Evolutionary conservation across 2,888 invertebrate species (phyloP), one percentile per base, ranked within the genome.

Genomic region (Dorcus hopei): DNA sequence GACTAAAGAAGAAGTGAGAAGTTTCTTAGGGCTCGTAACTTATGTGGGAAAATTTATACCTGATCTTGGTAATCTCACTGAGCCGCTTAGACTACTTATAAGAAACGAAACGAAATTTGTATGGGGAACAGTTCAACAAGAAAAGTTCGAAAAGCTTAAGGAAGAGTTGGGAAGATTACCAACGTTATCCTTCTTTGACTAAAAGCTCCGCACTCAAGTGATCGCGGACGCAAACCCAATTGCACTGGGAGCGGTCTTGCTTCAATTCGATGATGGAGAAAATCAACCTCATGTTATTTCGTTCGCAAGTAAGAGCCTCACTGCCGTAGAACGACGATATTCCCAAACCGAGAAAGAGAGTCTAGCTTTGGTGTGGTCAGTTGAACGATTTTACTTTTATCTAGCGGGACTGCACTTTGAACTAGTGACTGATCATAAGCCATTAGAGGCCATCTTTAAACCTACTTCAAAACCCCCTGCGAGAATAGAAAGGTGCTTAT

Each of bases 361-460:
- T 7, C 65, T 78, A n/a, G 73, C 74, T 3, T 61, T 78, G 19
- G 69, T 79, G 5, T 79, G 71, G 68, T 77, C 74, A 57, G 72
- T 56, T 74, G 76, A 69, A 54, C 59, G 60, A 41, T 67, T 69
- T 38, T 53, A 65, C 38, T 60, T 62, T 39, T 68, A 69, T 50
- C 51, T 69, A 45, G 62, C 58, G 49, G 64, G 67, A 9, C 58
- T 55, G 52, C 50, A 62, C 19, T 68, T 69, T 49, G 65, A 69
- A 47, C 49, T 69, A 26, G 48, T 69, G 9, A 70, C 68, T 3
- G 68, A 70, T 48, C 69, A 70, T 58, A 68, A 70, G 53, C 77
- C 79, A 3, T 62, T 80, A 41, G 67, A 72, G 53, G 65, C 60
- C 23, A 70, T 70, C 52, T 70, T 71, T 57, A 61, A 61, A 14